These are phyloP conservation scores for Cyphomyrus discorhynchus DNA, from an alignment of 2,113 vertebrate genomes.

Conservation along the genomic window DNA sequence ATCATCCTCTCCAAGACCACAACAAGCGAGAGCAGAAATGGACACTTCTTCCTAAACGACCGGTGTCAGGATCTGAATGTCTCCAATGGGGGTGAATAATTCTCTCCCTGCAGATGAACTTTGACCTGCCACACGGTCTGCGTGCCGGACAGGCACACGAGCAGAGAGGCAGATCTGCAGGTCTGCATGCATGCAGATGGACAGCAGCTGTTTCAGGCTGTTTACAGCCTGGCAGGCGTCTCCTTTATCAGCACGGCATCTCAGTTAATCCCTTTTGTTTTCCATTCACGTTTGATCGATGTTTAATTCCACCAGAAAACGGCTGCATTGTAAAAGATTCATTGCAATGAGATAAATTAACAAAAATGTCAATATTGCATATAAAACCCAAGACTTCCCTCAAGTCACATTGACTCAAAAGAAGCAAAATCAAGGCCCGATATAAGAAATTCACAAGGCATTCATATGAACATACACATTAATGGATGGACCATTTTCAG, in stretches of 20 bases:
- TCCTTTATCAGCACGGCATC: neutral
- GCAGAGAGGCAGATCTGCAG: neutral
- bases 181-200: neutral
- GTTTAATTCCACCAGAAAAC: neutral
- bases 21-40: neutral
- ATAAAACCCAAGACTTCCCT: neutral
- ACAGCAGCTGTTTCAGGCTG: neutral
- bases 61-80: neutral
- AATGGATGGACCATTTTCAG: neutral
- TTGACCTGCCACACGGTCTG: neutral
- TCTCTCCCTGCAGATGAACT: neutral
- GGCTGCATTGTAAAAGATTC: neutral
- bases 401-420: neutral
- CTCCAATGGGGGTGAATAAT: neutral
- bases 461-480: neutral
- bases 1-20: neutral
- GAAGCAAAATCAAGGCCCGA: neutral
- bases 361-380: neutral
- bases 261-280: neutral
- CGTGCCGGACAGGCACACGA: neutral
- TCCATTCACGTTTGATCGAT: neutral
- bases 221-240: neutral
- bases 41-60: neutral
- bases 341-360: neutral
- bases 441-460: neutral